phyloP scores from a whole-genome alignment of 2,113 vertebrate species.

The Salvelinus fontinalis region DNA sequence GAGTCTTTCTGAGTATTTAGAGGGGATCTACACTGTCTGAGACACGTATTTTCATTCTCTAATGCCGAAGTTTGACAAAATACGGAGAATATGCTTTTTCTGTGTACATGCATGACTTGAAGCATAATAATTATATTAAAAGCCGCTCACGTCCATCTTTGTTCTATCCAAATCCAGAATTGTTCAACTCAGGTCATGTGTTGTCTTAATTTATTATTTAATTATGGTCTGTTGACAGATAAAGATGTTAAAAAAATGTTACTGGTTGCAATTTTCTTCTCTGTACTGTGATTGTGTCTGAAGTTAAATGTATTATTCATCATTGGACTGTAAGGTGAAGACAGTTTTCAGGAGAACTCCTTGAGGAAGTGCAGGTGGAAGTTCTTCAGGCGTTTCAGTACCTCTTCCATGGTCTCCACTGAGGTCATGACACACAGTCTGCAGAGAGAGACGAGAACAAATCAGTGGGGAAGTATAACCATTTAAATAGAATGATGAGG shows the following conservation, averaged over 20 bases:
- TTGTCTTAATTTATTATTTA: background rate
- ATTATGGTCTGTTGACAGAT: background rate
- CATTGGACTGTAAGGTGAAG: background rate
- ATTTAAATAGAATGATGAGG: background rate
- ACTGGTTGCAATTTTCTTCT: background rate
- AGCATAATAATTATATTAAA: too few species aligned
- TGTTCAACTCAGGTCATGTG: too few species aligned
- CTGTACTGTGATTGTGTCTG: background rate
- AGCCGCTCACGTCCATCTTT: too few species aligned
- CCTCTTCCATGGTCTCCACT: slow-evolving; percentile 46
- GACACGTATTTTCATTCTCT: too few species aligned
- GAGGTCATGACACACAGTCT: slow-evolving; percentile 50
- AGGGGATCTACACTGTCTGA: too few species aligned
- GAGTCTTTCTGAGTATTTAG: too few species aligned
- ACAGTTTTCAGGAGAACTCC: slow-evolving; percentile 56
- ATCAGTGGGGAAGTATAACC: too few species aligned
- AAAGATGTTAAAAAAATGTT: background rate
- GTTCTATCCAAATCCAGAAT: too few species aligned
- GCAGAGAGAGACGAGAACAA: background rate
- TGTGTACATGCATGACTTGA: too few species aligned
- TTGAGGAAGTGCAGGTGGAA: slow-evolving; percentile 69
- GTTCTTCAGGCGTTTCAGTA: slow-evolving; percentile 52
- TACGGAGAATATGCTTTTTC: too few species aligned
- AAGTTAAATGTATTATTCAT: background rate
- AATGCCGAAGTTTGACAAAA: too few species aligned